phyloP scores from a whole-genome alignment of 2,888 invertebrate species.

The Chymomyza caudatula region DNA sequence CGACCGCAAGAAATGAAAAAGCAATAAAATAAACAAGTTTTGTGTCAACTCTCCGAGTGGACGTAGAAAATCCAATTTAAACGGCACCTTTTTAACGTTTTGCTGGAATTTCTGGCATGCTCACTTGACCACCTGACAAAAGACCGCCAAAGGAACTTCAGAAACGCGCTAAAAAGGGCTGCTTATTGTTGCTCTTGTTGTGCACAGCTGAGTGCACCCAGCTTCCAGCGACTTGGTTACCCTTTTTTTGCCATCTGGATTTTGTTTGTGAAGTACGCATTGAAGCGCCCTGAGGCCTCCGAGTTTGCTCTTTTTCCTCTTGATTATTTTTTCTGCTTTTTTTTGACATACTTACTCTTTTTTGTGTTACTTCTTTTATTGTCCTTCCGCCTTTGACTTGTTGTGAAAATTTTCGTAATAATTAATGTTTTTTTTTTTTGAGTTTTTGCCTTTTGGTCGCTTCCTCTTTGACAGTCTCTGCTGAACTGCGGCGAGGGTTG shows the following conservation, averaged over 20 bases:
- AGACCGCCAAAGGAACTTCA: constrained; percentile 45
- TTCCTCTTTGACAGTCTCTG: background rate
- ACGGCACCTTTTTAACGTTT: constrained; percentile 18
- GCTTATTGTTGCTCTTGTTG: background rate
- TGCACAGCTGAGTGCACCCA: constrained; percentile 58
- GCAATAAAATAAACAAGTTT: constrained; percentile 1
- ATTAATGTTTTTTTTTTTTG: constrained; percentile 52
- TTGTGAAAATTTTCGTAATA: constrained; percentile 65
- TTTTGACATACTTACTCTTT: constrained; percentile 20
- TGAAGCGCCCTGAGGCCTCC: background rate
- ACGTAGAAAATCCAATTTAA: background rate
- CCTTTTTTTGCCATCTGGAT: background rate
- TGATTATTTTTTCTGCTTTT: background rate
- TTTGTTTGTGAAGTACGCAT: background rate
- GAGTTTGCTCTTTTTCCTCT: constrained; percentile 18
- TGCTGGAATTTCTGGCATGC: constrained; percentile 5
- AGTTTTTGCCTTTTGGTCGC: constrained; percentile 3
- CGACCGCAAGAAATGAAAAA: background rate
- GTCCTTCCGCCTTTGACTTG: constrained; percentile 62
- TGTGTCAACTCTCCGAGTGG: background rate
- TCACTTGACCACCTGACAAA: constrained; percentile 49
- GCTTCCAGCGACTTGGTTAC: background rate
- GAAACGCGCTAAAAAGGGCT: constrained; percentile 34
- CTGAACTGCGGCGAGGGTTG: background rate
- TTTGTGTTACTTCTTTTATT: constrained; percentile 51